Percentiles rank a stretch among this genome's conserved stretches.
Evolutionary conservation across 2,797 vertebrate genomes (phyloP).

Genomic region (Aldrovandia affinis): DNA sequence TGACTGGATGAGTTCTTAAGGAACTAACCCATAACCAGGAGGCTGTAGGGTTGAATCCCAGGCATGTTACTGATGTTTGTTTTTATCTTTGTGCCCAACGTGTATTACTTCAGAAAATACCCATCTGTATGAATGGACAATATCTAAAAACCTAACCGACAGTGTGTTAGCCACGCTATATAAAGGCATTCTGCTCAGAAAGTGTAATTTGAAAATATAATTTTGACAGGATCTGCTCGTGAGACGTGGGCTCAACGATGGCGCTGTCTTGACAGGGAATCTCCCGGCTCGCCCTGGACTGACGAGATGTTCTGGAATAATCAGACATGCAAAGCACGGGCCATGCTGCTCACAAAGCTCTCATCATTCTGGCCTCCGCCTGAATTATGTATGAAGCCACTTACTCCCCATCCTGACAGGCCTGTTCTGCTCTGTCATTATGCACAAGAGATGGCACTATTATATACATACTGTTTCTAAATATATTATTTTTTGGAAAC

Average conservation of each 20-base stretch:
- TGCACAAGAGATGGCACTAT: background rate
- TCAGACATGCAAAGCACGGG: background rate
- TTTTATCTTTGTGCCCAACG: background rate
- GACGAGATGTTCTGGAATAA: background rate
- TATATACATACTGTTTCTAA: background rate
- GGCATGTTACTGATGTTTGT: background rate
- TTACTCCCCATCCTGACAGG: background rate
- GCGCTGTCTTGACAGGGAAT: background rate
- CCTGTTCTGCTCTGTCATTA: background rate
- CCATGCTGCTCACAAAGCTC: background rate
- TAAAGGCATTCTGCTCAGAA: background rate
- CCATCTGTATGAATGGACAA: background rate
- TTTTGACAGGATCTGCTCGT: background rate
- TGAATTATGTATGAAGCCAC: conserved; percentile 9
- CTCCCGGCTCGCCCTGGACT: background rate
- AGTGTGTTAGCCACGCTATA: background rate
- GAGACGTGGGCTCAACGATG: background rate
- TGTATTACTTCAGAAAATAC: background rate
- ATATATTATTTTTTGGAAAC: background rate
- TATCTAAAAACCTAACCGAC: background rate
- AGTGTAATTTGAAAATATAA: background rate
- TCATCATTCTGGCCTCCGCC: background rate
- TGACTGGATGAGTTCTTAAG: no score
- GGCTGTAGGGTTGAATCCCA: background rate
- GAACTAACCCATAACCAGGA: background rate